phyloP scores from a whole-genome alignment of 53 echinoderm and acorn worm species.

The Arbacia lixula region DNA sequence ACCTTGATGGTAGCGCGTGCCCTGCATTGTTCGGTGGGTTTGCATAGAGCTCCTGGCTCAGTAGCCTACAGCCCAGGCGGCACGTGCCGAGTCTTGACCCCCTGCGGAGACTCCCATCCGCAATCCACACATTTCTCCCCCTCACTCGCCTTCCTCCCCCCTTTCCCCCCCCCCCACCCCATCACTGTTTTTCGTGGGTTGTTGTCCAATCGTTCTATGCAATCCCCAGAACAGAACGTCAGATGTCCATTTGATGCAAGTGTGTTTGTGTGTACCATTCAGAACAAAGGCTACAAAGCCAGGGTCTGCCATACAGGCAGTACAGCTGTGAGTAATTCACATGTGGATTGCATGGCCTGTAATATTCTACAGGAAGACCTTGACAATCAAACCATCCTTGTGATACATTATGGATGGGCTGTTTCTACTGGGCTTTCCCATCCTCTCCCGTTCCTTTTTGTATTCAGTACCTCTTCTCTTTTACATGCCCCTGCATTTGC shows the following conservation, averaged over 20 bases:
- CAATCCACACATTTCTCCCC: slow-evolving; percentile 15
- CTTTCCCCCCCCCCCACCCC: background rate
- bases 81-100: slow-evolving; percentile 54
- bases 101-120: slow-evolving; percentile 27
- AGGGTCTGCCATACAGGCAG: background rate
- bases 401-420: too few relatives aligned
- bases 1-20: slow-evolving; percentile 41
- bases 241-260: background rate
- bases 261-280: slow-evolving; percentile 22
- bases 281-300: slow-evolving; percentile 50
- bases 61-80: slow-evolving; percentile 25
- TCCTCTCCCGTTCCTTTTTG: too few relatives aligned
- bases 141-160: background rate
- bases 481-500: too few relatives aligned
- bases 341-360: too few relatives aligned
- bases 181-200: slow-evolving; percentile 14
- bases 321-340: too few relatives aligned
- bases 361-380: too few relatives aligned
- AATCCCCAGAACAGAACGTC: too few relatives aligned
- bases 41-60: slow-evolving; percentile 33
- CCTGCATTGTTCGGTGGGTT: slow-evolving; percentile 43
- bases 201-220: background rate
- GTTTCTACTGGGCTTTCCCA: too few relatives aligned
- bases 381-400: too few relatives aligned
- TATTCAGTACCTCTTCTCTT: too few relatives aligned